Evolutionary conservation across 2,888 invertebrate genomes (phyloP).

Genomic region (Disparrhopalites patrizii): DNA sequence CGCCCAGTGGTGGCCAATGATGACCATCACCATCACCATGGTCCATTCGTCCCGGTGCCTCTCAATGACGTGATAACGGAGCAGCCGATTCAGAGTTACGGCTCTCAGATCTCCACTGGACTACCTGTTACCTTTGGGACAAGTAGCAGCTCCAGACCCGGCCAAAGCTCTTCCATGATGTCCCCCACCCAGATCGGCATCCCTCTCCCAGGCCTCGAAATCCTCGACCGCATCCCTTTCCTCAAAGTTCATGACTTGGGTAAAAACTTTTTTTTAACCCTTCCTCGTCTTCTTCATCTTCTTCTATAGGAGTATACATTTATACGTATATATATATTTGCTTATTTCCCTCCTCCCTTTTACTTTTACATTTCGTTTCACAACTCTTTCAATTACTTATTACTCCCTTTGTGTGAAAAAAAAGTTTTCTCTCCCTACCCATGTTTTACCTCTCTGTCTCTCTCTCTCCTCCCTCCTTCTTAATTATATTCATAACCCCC

Average conservation of each 20-base stretch:
- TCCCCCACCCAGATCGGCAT: conserved; percentile 35
- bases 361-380: too few species aligned
- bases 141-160: conserved; percentile 15
- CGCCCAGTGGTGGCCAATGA: conserved; percentile 35
- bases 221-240: conserved; percentile 46
- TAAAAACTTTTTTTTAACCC: too few species aligned
- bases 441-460: neutral
- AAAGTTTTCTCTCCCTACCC: neutral
- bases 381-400: neutral
- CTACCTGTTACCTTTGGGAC: conserved; percentile 41
- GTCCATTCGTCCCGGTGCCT: conserved; percentile 42
- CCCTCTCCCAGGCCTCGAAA: conserved; percentile 48
- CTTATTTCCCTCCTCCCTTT: too few species aligned
- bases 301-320: too few species aligned
- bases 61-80: conserved; percentile 47
- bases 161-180: conserved; percentile 23
- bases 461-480: neutral
- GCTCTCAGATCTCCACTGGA: conserved; percentile 47
- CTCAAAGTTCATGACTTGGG: conserved; percentile 47
- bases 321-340: too few species aligned
- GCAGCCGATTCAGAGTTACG: conserved; percentile 45
- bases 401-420: too few species aligned
- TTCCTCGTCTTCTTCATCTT: too few species aligned
- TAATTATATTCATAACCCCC: too few species aligned
- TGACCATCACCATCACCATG: conserved; percentile 36